phyloP scores from a whole-genome alignment of 2,888 invertebrate genomes.

The Heteromyza rotundicornis region DNA sequence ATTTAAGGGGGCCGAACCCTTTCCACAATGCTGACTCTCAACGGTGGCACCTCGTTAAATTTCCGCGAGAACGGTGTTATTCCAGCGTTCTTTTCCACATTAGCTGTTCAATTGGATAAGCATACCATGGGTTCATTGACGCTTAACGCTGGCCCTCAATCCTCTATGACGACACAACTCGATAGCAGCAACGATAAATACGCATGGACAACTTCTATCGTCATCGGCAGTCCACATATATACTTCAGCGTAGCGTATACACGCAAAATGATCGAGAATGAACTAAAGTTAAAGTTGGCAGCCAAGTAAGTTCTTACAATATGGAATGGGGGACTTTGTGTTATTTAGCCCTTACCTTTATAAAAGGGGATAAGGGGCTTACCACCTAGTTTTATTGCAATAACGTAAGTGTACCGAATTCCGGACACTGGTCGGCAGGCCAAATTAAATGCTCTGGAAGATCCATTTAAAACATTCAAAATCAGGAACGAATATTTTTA shows the following conservation, averaged over 20 bases:
- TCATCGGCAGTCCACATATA: constrained; percentile 83
- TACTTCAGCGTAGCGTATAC: constrained; percentile 78
- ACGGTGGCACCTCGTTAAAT: constrained; percentile 77
- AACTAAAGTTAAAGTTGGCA: constrained; percentile 77
- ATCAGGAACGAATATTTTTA: no score
- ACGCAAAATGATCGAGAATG: constrained; percentile 79
- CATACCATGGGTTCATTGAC: constrained; percentile 88
- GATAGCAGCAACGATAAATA: constrained; percentile 77
- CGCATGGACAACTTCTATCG: constrained; percentile 74
- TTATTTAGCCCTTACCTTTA: neutral
- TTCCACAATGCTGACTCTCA: constrained; percentile 57
- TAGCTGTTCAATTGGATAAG: constrained; percentile 86
- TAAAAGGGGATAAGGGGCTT: no score
- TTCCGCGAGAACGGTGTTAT: constrained; percentile 78
- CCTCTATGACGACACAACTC: constrained; percentile 81
- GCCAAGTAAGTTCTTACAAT: constrained; percentile 79
- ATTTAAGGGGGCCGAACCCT: constrained; percentile 48
- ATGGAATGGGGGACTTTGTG: neutral
- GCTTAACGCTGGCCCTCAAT: constrained; percentile 73
- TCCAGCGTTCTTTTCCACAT: constrained; percentile 77
- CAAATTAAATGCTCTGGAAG: no score
- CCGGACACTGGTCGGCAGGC: no score
- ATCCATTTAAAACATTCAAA: no score
- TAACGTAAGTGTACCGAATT: no score
- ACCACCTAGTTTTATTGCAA: no score